These are phyloP conservation scores for Microcebus griseorufus DNA, from an alignment of 2,113 vertebrate genomes.

Conservation along the genomic window DNA sequence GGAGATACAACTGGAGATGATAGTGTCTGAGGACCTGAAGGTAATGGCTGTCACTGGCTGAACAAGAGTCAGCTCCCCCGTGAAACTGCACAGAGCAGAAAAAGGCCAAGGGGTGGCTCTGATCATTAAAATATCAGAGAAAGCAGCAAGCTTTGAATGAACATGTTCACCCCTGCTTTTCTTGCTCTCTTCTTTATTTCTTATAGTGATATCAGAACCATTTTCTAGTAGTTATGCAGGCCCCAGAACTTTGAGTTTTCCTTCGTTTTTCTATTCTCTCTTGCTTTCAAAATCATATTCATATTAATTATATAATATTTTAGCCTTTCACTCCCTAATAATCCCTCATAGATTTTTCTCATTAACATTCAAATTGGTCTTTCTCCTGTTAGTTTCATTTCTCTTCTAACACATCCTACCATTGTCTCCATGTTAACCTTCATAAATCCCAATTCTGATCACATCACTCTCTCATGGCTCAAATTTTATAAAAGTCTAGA, in stretches of 20 bases:
- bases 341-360: neutral
- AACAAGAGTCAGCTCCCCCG: neutral
- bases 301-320: neutral
- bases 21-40: neutral
- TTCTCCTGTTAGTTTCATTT: neutral
- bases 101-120: rapidly evolving
- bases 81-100: neutral
- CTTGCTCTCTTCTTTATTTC: neutral
- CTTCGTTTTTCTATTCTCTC: neutral
- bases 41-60: neutral
- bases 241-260: neutral
- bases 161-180: neutral
- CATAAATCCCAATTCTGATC: neutral
- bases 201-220: neutral
- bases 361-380: neutral
- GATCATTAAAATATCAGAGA: neutral
- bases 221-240: neutral
- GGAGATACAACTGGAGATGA: neutral
- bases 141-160: neutral
- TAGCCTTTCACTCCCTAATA: neutral
- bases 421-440: neutral
- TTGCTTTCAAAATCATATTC: neutral
- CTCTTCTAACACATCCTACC: neutral
- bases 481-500: neutral
- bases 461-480: rapidly evolving